Evolutionary conservation across 2,888 invertebrate species (phyloP).

Genomic region (Antitype chi): DNA sequence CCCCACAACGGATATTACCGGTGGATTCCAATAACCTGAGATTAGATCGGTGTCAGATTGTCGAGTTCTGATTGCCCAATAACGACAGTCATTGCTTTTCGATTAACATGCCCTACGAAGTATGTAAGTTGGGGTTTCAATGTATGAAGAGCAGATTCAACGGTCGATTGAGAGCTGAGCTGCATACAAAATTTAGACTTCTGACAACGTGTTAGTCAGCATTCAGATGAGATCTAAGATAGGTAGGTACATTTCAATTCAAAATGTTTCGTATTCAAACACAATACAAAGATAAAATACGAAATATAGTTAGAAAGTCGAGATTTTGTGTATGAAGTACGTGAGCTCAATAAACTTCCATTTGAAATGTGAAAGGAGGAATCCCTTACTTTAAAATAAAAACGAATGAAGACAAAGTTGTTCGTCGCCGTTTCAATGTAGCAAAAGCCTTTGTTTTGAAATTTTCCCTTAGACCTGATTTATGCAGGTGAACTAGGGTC

Average conservation of each 20-base stretch:
- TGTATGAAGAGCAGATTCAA: not conserved
- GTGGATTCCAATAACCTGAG: constrained; percentile 11
- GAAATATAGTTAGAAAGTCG: constrained; percentile 15
- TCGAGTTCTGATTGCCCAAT: constrained; percentile 29
- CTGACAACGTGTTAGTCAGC: not conserved
- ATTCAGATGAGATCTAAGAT: not conserved
- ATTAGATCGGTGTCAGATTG: constrained; percentile 34
- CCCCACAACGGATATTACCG: constrained; percentile 26
- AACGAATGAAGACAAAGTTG: constrained; percentile 39
- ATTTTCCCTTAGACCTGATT: constrained; percentile 54
- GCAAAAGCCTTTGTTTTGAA: constrained; percentile 50
- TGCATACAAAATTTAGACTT: not conserved
- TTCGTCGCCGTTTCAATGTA: constrained; percentile 37
- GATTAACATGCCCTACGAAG: constrained; percentile 27
- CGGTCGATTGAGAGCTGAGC: not conserved
- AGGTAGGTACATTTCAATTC: not conserved
- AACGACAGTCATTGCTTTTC: constrained; percentile 29
- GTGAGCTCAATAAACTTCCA: constrained; percentile 23
- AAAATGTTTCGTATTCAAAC: constrained; percentile 1
- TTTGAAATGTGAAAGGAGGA: constrained; percentile 17
- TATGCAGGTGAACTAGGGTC: constrained; percentile 61
- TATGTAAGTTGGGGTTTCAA: not conserved
- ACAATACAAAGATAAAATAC: constrained; percentile 6
- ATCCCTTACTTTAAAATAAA: constrained; percentile 21
- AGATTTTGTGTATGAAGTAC: constrained; percentile 6